Evolutionary conservation across 2,888 invertebrate genomes (phyloP).

Genomic region (Scotopteryx bipunctaria): DNA sequence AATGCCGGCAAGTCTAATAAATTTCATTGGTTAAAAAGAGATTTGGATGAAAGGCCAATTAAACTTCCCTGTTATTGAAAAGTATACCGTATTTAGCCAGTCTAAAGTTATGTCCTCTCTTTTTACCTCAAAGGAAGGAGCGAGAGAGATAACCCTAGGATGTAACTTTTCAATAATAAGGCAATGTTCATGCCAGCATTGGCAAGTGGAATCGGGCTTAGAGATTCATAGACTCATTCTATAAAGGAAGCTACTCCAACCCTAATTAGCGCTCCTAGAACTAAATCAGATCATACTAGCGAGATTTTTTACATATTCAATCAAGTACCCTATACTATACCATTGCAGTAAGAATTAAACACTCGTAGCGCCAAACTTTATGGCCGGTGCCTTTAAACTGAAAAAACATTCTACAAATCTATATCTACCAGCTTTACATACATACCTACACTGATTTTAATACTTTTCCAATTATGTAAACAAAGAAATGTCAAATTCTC

Average conservation of each 20-base stretch:
- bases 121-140: too few relatives aligned
- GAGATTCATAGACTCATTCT: slow-evolving; percentile 20
- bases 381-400: background rate
- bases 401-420: too few relatives aligned
- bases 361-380: background rate
- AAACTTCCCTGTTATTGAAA: background rate
- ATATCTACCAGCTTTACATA: too few relatives aligned
- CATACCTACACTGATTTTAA: too few relatives aligned
- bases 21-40: background rate
- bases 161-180: too few relatives aligned
- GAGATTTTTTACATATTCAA: slow-evolving; percentile 14
- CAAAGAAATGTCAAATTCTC: too few relatives aligned
- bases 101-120: too few relatives aligned
- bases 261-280: slow-evolving; percentile 14
- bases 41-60: background rate
- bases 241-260: slow-evolving; percentile 6
- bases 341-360: slow-evolving; percentile 15
- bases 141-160: too few relatives aligned
- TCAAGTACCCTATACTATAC: slow-evolving; percentile 9
- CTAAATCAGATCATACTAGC: slow-evolving; percentile 19
- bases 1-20: too few relatives aligned
- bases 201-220: background rate
- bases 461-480: too few relatives aligned
- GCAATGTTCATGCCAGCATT: background rate
- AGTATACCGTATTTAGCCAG: too few relatives aligned